These are phyloP conservation scores for Papilio glaucus DNA, from an alignment of 1,140 invertebrate species.

Conservation along the genomic window DNA sequence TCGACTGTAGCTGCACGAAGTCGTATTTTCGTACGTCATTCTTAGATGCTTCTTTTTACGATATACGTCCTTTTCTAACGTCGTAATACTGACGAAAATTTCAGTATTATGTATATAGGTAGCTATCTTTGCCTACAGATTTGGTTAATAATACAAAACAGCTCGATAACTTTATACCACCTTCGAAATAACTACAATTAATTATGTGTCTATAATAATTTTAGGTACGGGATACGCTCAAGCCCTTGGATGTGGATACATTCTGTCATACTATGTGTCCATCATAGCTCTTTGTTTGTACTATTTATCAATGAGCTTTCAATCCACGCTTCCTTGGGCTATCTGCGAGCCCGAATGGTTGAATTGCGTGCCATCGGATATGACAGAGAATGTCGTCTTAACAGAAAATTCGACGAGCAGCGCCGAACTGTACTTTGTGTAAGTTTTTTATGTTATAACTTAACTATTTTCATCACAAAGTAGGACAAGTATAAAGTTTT, in stretches of 20 bases:
- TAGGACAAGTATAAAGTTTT: too few species aligned
- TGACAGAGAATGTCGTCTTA: conserved; percentile 41
- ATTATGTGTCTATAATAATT: conserved; percentile 45
- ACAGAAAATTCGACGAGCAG: conserved; percentile 62
- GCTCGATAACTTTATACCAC: neutral
- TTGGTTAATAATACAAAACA: neutral
- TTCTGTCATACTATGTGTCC: conserved; percentile 91
- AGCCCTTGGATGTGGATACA: conserved; percentile 88
- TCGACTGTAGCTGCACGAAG: too few species aligned
- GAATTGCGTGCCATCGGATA: conserved; percentile 65
- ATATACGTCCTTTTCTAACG: too few species aligned
- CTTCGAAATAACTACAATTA: neutral
- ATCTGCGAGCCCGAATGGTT: conserved; percentile 86
- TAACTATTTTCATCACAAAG: neutral
- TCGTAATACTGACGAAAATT: too few species aligned
- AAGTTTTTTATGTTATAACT: conserved; percentile 42
- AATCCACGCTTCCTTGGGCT: conserved; percentile 86
- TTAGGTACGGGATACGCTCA: conserved; percentile 92
- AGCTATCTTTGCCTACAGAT: neutral
- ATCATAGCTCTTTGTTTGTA: conserved; percentile 91
- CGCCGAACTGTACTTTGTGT: conserved; percentile 68
- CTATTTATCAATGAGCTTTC: conserved; percentile 88
- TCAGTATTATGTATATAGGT: too few species aligned
- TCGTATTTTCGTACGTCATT: too few species aligned
- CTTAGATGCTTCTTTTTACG: too few species aligned